Base-by-base conservation (phyloP, 2,888 invertebrate species). In the Amiota minor region DNA sequence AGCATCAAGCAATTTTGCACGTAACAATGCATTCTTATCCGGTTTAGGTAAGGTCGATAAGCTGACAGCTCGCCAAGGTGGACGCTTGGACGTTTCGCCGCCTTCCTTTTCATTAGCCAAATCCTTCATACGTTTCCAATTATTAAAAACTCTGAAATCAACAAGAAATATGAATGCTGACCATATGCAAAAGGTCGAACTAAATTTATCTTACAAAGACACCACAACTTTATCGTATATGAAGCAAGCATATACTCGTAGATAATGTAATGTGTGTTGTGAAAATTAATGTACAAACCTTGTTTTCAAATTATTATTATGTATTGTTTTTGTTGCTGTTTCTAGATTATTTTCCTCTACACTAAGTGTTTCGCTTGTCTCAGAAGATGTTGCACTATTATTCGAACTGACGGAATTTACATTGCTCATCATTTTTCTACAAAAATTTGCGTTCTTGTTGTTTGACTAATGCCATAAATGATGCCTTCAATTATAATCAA, bases 11-110 rank as follows among this genome's bases (percentile, higher is more conserved):
- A 90, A 80, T 76, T 89, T 90, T 9, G 89, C 90, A 11, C 88
- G 83, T 0, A 90, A 77, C 12, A 90, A 61, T 0, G 89, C 89
- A 83, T 86, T 89, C 77, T 89, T 89, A 70, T 89, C 89, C 9
- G 89, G 88, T 74, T 89, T 88, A 0, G 89, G 79, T 9, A 88
- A 79, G 16, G 89, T 88, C 23, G 89, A 89, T 35, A 88, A 81
- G 62, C 89, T 88, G 23, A 88, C 88, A 49, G 89, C 86, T 14
- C 89, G 83, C 90, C 90, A 90, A 64, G 90, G 90, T 18, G 90
- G 90, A n/a, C 88, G 81, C 73, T 89, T 88, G 1, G 84, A 35
- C 35, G 35, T 6, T 35, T 35, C 35, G 49, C 89, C 89, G 67
- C 77, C 80, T 53, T 88, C 88, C 73, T 84, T 83, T 69, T 83